Base-by-base conservation (phyloP, 1,140 invertebrate genomes). In the Pemphigus obesinymphae region DNA sequence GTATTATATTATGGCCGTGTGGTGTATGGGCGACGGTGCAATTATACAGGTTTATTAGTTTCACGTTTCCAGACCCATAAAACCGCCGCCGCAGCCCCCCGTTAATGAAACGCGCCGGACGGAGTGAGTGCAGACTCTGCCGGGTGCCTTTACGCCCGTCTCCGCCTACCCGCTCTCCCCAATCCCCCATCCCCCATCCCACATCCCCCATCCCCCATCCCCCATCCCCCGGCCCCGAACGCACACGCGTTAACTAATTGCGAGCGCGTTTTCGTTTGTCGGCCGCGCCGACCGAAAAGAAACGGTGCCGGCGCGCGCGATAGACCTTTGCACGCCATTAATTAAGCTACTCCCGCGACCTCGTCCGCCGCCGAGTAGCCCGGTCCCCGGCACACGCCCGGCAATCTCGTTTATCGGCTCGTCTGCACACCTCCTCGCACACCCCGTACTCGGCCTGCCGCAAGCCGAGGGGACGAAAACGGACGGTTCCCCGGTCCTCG, bases 31-130 rank as follows among this genome's bases (percentile, higher is more conserved):
- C 0, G n/a, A 31, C 3, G 26, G 48, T 75, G 15, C 45, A 53
- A 53, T 34, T 34, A 53, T 43, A 58, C 75, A 40, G 75, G 75
- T 58, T 78, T 78, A 78, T 78, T 78, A 61, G 75, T 78, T 29
- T 78, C 75, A 61, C 75, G 75, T 78, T 78, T 78, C 75, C 29
- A 17, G 31, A 58, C 68, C 34, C 75, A 40, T 43, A 29, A 61
- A 78, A 61, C 75, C 75, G 34, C 73, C 73, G 13, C 26, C 20
- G n/a, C 26, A 23, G 70, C 26, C n/a, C 2, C 23, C n/a, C 34
- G 50, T 34, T 78, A 58, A 78, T 43, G 50, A 23, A 78, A 78
- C 73, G 31, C 50, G n/a, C 10, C 58, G 58, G 58, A 20, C 37
- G n/a, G 45, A 7, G 10, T 4, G 31, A 23, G 31, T 7, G 20